Base-by-base conservation (phyloP, 2,888 invertebrate genomes). In the Drosophila glabriapex region DNA sequence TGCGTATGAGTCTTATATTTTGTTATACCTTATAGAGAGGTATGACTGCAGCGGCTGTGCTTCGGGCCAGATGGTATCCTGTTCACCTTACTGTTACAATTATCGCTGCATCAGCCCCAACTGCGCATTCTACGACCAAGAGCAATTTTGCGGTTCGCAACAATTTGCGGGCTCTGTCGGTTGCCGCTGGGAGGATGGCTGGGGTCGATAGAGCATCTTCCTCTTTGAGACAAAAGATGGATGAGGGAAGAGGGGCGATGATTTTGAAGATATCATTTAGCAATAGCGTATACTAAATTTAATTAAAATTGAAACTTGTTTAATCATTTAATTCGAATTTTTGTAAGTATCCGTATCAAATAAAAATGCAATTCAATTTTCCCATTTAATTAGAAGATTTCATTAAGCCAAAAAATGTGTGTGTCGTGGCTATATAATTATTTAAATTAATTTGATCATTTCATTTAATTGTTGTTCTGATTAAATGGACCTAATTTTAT, bases 41-140 rank as follows among this genome's bases (percentile, higher is more conserved):
- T 60, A 68, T 33, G 91, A 92, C 65, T 92, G 92, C 60, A 91
- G 91, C 6, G 84, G 86, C n/a, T 92, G 92, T 69, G 76, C 73
- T 0, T n/a, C 43, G 7, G 75, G 77, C 3, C 3, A 16, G 14
- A 35, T 68, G 35, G 33, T 60, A 0, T 49, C 60, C 14, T 92
- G 92, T 43, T 83, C 86, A 4, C 37, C 73, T 25, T 92, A 92
- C 55, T 92, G 92, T 41, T 88, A 80, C 54, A 76, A 55, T 5
- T 84, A 81, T 25, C 66, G 61, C 4, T 92, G 92, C 64, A 76
- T 71, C 29, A 65, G 68, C 16, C 82, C 76, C 41, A 82, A 49
- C 4, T 92, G 92, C 5, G 68, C 60, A n/a, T 84, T 72, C 39
- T 81, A 88, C 3, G 91, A 92, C 33, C 87, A 91, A 37, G 56